Evolutionary conservation across 2,113 vertebrate genomes (phyloP), one percentile per base, ranked within the genome.

Genomic region (Panthera tigris): DNA sequence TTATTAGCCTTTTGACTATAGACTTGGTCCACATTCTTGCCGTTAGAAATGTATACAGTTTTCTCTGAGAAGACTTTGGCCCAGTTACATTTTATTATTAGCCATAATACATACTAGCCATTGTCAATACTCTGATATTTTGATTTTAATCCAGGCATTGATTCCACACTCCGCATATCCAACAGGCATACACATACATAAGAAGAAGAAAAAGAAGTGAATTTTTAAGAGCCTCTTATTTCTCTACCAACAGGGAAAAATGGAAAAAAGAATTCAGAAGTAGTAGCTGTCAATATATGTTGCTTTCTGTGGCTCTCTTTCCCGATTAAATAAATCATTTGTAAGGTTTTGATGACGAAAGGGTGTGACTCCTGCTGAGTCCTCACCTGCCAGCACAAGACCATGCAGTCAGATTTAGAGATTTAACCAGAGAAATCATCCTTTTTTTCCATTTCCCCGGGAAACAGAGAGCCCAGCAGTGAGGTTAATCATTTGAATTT

Each of bases 251-350:
- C 96, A 98, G 90, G 95, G 95, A 98, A 98, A 98, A 98, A 98
- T 97, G 95, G 97, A 94, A 98, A 68, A 68, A 97, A 97, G 91
- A 76, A 96, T 96, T 97, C 95, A 69, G 86, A 97, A 97, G 98
- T 97, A 98, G 98, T 93, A 98, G 95, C 97, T 98, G 98, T 99
- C 98, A 98, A 98, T 98, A 98, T 97, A 93, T 96, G 97, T 98
- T 98, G 96, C 97, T 96, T 98, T 98, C 98, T 98, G 97, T 94
- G 95, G 95, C 93, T 98, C 95, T 98, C 96, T 97, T 98, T 98
- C 82, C 93, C 91, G 97, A 99, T 99, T 98, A 98, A 98, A 99
- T 99, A 98, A 99, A 99, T 99, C 99, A 99, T 99, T 99, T 99
- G 98, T 98, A 98, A 98, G 98, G 96, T 98, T 98, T 98, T 98